Evolutionary conservation across 2,888 invertebrate genomes (phyloP).

Genomic region (Elysia crispata): DNA sequence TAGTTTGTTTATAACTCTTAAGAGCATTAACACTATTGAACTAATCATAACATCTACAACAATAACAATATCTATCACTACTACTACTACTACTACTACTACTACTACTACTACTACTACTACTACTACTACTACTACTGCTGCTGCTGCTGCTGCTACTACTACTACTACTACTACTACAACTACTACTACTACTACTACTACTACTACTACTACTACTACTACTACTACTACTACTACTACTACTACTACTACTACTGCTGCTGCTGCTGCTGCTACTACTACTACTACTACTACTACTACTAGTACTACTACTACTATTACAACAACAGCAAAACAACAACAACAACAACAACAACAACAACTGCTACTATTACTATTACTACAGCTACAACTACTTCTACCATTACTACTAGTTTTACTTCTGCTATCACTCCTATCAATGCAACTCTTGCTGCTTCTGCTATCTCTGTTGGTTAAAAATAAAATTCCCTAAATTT

Average conservation of each 20-base stretch:
- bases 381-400: too few relatives aligned
- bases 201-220: constrained; percentile 33
- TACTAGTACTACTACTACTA: constrained; percentile 20
- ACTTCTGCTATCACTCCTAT: too few relatives aligned
- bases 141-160: constrained; percentile 24
- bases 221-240: constrained; percentile 26
- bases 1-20: background rate
- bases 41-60: constrained; percentile 11
- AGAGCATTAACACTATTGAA: constrained; percentile 3
- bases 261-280: constrained; percentile 1
- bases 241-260: constrained; percentile 30
- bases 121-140: constrained; percentile 22
- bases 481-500: too few relatives aligned
- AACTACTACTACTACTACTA: constrained; percentile 36
- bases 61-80: background rate
- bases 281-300: constrained; percentile 24
- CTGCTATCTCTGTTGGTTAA: too few relatives aligned
- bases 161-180: constrained; percentile 23
- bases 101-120: constrained; percentile 25
- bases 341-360: background rate
- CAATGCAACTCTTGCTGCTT: too few relatives aligned
- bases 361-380: too few relatives aligned
- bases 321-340: constrained; percentile 10
- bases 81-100: constrained; percentile 31
- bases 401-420: too few relatives aligned